phyloP scores from a whole-genome alignment of 2,113 vertebrate genomes.

The Empidonax traillii region DNA sequence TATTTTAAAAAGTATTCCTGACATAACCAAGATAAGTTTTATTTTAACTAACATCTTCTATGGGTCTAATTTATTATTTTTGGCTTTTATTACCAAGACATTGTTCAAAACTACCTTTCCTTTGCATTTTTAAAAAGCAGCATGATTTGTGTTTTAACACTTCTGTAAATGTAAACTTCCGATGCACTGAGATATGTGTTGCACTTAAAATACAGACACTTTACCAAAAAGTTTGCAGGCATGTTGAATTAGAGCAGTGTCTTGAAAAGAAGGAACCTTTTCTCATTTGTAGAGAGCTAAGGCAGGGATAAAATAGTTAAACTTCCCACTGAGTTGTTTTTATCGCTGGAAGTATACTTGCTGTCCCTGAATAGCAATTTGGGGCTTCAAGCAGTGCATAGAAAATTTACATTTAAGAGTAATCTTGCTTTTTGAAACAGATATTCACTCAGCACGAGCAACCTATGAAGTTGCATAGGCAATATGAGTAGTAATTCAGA shows the following conservation, averaged over 20 bases:
- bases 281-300: neutral
- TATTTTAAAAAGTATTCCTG: neutral
- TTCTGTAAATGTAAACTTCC: neutral
- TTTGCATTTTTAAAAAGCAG: neutral
- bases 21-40: neutral
- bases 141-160: neutral
- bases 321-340: slow-evolving; percentile 3
- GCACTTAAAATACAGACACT: neutral
- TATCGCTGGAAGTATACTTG: slow-evolving; percentile 2
- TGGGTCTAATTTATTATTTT: neutral
- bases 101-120: neutral
- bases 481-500: neutral
- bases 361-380: slow-evolving; percentile 12
- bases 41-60: neutral
- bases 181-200: neutral
- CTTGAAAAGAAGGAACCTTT: neutral
- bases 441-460: neutral
- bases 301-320: slow-evolving; percentile 1
- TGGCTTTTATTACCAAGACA: neutral
- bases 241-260: neutral
- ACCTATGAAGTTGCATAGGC: neutral
- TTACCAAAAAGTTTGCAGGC: neutral
- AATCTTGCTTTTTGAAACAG: slow-evolving; percentile 3
- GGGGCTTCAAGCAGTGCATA: neutral
- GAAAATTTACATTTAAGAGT: neutral